These are phyloP conservation scores for Otolemur crassicaudatus DNA, from an alignment of 2,797 vertebrate genomes.

Conservation along the genomic window DNA sequence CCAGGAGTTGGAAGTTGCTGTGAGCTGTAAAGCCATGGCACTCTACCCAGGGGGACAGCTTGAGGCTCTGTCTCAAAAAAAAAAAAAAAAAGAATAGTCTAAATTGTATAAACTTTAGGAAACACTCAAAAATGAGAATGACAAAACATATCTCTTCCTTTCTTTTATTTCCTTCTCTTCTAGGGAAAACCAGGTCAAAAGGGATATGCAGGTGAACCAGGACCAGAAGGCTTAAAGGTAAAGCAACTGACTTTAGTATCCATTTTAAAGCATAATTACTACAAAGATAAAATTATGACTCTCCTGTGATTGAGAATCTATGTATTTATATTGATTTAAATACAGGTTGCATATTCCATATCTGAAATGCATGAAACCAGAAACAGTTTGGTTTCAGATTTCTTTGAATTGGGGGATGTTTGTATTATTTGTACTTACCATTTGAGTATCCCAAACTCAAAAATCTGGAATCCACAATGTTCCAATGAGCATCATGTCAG, in stretches of 20 bases:
- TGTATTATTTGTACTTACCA: neutral
- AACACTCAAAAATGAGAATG: slow-evolving; percentile 4
- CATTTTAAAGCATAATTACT: slow-evolving; percentile 18
- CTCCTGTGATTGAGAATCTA: neutral
- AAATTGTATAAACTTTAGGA: neutral
- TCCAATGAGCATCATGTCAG: neutral
- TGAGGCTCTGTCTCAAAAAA: no score
- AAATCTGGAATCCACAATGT: neutral
- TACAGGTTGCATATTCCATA: neutral
- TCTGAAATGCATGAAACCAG: neutral
- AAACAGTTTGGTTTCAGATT: neutral
- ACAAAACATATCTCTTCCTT: neutral
- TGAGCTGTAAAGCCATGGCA: no score
- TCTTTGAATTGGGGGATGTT: neutral
- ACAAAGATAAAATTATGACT: slow-evolving; percentile 6
- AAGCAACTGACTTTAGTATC: slow-evolving; percentile 38
- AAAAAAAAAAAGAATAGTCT: neutral
- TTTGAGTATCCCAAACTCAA: neutral
- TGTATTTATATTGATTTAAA: neutral
- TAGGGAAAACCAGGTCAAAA: slow-evolving; percentile 95
- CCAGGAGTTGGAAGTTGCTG: no score
- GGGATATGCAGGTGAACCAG: slow-evolving; percentile 93
- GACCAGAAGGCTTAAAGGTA: slow-evolving; percentile 93
- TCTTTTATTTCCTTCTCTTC: slow-evolving; percentile 62
- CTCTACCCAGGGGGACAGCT: no score